phyloP scores from a whole-genome alignment of 2,888 invertebrate species.

The Xanthia togata region DNA sequence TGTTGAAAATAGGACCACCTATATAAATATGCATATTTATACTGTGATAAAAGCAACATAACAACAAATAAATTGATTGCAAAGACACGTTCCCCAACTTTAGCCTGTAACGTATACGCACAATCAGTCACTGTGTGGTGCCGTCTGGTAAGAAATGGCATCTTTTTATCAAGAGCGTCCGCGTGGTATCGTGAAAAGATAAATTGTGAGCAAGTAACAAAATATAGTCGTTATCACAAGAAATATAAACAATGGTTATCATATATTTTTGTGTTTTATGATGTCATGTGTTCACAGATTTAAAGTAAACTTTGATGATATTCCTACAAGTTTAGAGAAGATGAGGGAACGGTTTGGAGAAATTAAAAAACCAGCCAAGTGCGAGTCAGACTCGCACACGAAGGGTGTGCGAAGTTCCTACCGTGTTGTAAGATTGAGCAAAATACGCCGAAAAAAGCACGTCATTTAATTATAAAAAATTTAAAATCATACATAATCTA shows the following conservation, averaged over 20 bases:
- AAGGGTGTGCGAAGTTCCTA: too few relatives aligned
- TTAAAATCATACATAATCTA: too few relatives aligned
- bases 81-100: neutral
- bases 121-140: slow-evolving; percentile 17
- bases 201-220: slow-evolving; percentile 21
- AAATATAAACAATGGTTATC: slow-evolving; percentile 41
- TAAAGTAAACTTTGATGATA: slow-evolving; percentile 10
- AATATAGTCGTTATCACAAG: slow-evolving; percentile 23
- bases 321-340: neutral
- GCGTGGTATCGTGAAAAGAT: slow-evolving; percentile 13
- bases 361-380: too few relatives aligned
- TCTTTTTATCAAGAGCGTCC: slow-evolving; percentile 20
- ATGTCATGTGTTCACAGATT: slow-evolving; percentile 37
- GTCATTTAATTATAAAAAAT: too few relatives aligned
- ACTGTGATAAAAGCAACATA: neutral
- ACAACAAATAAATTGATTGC: slow-evolving; percentile 6
- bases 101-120: neutral
- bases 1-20: neutral
- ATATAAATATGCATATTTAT: too few relatives aligned
- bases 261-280: slow-evolving; percentile 12
- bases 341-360: neutral
- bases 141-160: slow-evolving; percentile 14
- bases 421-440: too few relatives aligned
- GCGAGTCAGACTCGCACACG: too few relatives aligned
- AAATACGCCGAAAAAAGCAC: too few relatives aligned